phyloP scores from a whole-genome alignment of 2,888 invertebrate species.

The Galerucella nymphaeae region DNA sequence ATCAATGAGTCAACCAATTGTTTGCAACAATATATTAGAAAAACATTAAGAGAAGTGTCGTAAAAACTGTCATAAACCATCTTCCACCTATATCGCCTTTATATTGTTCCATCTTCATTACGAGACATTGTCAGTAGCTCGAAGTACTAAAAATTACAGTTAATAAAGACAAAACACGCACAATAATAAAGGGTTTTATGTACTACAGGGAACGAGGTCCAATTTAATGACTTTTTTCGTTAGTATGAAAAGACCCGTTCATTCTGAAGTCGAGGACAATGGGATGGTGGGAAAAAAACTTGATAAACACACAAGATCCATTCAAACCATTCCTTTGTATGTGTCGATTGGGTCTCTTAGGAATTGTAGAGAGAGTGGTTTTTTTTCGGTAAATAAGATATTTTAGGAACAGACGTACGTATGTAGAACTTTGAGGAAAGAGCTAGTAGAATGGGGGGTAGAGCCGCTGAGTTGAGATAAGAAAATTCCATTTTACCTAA shows the following conservation, averaged over 20 bases:
- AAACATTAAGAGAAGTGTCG: neutral
- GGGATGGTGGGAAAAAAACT: slow-evolving; percentile 11
- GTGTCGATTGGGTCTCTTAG: neutral
- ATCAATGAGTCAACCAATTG: neutral
- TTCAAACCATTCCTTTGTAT: neutral
- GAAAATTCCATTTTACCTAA: too few species aligned
- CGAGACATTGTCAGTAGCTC: neutral
- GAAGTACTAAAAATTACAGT: slow-evolving; percentile 8
- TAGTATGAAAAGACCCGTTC: neutral
- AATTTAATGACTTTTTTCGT: slow-evolving; percentile 15
- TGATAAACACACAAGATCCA: slow-evolving; percentile 2
- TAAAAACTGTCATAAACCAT: neutral
- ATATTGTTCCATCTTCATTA: neutral
- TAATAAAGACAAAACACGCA: slow-evolving; percentile 10
- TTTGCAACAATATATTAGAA: neutral
- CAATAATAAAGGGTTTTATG: slow-evolving; percentile 6
- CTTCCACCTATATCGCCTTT: neutral
- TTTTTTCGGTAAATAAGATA: neutral
- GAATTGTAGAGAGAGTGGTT: neutral
- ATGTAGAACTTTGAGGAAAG: too few species aligned
- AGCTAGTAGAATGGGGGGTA: too few species aligned
- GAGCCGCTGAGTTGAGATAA: too few species aligned
- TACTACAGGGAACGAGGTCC: neutral
- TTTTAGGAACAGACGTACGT: neutral
- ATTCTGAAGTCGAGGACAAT: slow-evolving; percentile 12